These are phyloP conservation scores for Elanus axillaris DNA, from an alignment of 2,113 vertebrate species.

Conservation along the genomic window DNA sequence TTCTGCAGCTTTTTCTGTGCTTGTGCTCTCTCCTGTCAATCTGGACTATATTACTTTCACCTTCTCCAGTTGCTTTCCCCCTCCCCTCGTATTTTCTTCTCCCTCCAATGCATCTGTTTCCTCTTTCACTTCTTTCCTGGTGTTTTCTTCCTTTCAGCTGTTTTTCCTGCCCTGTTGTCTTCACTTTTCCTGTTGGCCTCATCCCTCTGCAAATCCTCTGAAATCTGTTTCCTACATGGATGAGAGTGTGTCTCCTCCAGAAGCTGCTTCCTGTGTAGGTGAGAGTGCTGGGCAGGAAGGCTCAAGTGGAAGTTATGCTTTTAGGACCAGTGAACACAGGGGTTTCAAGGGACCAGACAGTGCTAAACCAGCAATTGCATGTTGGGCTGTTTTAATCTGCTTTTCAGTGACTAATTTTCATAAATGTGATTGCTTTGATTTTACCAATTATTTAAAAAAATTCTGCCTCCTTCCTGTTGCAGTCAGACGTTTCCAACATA, in stretches of 20 bases:
- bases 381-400: not conserved
- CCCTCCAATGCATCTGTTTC: slow-evolving; percentile 37
- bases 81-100: not conserved
- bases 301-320: rapidly evolving
- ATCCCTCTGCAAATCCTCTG: not conserved
- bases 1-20: not conserved
- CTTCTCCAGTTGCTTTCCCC: not conserved
- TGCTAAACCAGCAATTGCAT: rapidly evolving
- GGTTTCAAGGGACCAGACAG: not conserved
- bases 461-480: not conserved
- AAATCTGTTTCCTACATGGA: not conserved
- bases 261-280: not conserved
- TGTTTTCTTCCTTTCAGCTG: not conserved
- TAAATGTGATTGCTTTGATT: not conserved
- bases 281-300: not conserved
- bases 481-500: not conserved
- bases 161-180: not conserved
- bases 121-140: slow-evolving; percentile 15
- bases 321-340: not conserved
- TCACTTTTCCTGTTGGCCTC: not conserved
- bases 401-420: not conserved
- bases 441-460: not conserved
- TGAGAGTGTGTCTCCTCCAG: not conserved
- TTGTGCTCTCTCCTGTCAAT: not conserved
- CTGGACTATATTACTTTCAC: not conserved